A percentile compares a stretch with the other conserved stretches of the same genome.
phyloP scores from a whole-genome alignment of 2,888 invertebrate species.

The Hydraecia micacea region DNA sequence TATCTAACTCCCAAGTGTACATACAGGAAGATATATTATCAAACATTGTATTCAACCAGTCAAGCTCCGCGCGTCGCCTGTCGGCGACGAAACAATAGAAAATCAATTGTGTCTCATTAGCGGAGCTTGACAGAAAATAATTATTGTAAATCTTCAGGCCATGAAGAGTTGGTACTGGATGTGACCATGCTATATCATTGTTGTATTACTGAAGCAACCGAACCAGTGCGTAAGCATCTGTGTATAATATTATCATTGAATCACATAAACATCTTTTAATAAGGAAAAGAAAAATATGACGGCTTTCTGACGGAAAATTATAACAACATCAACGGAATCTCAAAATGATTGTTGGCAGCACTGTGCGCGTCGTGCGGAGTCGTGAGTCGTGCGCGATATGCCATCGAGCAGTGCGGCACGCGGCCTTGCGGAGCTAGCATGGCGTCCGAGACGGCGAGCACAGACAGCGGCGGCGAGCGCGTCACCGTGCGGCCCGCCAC shows the following conservation, averaged over 20 bases:
- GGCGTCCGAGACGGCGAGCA: conserved; percentile 14
- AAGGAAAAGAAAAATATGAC: background rate
- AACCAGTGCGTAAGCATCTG: background rate
- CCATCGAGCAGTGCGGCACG: conserved; percentile 6
- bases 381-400: background rate
- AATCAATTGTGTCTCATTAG: too few relatives aligned
- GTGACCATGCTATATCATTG: too few relatives aligned
- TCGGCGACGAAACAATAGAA: too few relatives aligned
- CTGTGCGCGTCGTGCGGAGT: background rate
- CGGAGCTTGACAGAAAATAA: too few relatives aligned
- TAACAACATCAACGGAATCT: background rate
- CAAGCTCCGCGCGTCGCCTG: too few relatives aligned
- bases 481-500: conserved; percentile 75
- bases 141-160: too few relatives aligned
- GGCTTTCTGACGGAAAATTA: background rate
- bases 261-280: background rate
- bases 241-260: background rate
- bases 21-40: background rate
- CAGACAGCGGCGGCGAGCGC: background rate
- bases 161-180: too few relatives aligned
- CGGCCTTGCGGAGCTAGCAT: conserved; percentile 1
- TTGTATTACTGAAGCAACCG: background rate
- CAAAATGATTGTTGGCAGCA: conserved; percentile 6
- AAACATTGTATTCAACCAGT: too few relatives aligned
- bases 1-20: background rate